Conservation (phyloP, 2,888 invertebrate genomes). For the Subacronicta megacephala region DNA sequence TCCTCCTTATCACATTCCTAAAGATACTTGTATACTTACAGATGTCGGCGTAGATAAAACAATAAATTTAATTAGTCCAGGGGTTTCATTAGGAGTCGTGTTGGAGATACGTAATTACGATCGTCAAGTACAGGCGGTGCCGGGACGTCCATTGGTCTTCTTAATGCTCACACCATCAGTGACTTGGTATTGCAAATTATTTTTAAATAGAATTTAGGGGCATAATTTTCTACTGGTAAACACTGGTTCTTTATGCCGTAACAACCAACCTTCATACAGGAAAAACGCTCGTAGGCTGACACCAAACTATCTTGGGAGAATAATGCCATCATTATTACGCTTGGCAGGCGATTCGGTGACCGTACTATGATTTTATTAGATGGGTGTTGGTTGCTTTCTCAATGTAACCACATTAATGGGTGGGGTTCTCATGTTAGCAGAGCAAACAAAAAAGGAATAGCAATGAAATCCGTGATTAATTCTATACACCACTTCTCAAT, state of each 20-base stretch:
- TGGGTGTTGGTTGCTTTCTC: conserved; percentile 3
- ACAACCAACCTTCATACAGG: conserved; percentile 14
- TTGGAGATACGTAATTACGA: conserved; percentile 70
- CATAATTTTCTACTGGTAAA: conserved; percentile 17
- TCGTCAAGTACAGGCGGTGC: conserved; percentile 75
- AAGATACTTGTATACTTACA: conserved; percentile 12
- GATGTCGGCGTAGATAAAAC: conserved; percentile 52
- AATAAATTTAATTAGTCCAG: conserved; percentile 73
- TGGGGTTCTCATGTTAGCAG: not conserved
- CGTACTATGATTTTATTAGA: conserved; percentile 18
- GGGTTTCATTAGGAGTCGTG: conserved; percentile 70
- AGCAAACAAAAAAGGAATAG: conserved; percentile 20
- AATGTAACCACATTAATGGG: not conserved
- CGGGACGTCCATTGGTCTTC: conserved; percentile 23
- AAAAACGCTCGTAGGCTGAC: conserved; percentile 1
- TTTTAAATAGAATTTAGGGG: conserved; percentile 27
- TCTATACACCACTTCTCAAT: conserved; percentile 25
- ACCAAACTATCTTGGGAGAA: conserved; percentile 12
- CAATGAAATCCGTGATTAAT: conserved; percentile 29
- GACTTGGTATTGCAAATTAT: conserved; percentile 27
- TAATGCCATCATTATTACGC: conserved; percentile 16
- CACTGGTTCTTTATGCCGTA: conserved; percentile 8
- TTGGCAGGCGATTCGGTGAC: conserved; percentile 15
- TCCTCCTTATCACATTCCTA: conserved; percentile 26
- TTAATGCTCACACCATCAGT: conserved; percentile 21